Evolutionary conservation across 2,797 vertebrate genomes (phyloP).

Genomic region (Cuculus canorus): DNA sequence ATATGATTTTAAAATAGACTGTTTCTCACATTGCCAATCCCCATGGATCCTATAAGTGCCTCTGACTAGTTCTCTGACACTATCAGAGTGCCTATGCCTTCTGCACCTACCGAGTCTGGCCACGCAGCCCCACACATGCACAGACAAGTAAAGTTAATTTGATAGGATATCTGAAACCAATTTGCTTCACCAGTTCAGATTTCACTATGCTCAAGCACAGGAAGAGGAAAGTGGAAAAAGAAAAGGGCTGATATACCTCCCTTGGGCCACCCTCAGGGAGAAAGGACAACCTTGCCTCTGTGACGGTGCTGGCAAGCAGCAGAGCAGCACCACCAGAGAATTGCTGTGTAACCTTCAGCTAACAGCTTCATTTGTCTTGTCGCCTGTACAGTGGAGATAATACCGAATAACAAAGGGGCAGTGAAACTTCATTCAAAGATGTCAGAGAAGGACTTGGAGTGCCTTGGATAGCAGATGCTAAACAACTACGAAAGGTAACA

Average conservation of each 20-base stretch:
- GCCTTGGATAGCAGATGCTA: not conserved
- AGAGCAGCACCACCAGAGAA: not conserved
- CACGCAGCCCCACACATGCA: rapidly evolving
- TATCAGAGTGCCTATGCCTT: not conserved
- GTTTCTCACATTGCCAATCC: not conserved
- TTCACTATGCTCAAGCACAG: not conserved
- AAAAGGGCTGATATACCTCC: not conserved
- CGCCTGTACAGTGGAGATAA: not conserved
- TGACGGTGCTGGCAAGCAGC: not conserved
- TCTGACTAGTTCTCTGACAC: not conserved
- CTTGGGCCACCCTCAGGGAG: not conserved
- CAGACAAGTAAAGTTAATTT: not conserved
- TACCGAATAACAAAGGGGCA: not conserved
- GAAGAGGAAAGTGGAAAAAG: not conserved
- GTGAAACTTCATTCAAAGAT: not conserved
- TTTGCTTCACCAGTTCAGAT: not conserved
- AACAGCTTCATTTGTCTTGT: not conserved
- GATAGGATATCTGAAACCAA: not conserved
- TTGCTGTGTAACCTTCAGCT: not conserved
- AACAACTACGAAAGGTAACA: rapidly evolving
- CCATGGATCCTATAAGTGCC: rapidly evolving
- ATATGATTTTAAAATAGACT: not conserved
- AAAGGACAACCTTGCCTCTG: not conserved
- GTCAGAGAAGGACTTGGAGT: not conserved
- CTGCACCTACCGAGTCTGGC: not conserved